These are phyloP conservation scores for Cyclina sinensis DNA, from an alignment of 1,140 invertebrate species.

Conservation along the genomic window DNA sequence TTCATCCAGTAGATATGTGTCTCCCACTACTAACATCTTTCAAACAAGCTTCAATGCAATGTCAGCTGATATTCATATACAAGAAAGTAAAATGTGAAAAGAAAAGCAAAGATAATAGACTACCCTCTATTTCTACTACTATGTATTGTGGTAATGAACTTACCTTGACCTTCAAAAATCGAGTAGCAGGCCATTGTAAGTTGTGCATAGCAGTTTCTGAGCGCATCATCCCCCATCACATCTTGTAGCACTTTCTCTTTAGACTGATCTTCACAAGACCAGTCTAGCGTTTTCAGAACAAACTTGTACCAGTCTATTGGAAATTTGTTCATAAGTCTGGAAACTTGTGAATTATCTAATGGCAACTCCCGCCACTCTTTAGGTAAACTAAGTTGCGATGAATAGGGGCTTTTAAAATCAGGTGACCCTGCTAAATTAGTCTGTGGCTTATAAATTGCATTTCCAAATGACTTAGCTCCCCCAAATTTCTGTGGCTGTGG, in stretches of 20 bases:
- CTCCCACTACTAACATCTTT: too few species aligned
- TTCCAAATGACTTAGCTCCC: conserved; percentile 50
- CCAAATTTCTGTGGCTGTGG: conserved; percentile 48
- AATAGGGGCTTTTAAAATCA: conserved; percentile 84
- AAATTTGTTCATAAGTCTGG: conserved; percentile 81
- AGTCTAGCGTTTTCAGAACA: conserved; percentile 79
- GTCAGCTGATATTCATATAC: too few species aligned
- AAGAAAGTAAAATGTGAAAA: too few species aligned
- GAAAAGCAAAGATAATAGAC: too few species aligned
- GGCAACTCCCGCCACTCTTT: conserved; percentile 84
- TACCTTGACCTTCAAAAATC: conserved; percentile 83
- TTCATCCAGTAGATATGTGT: too few species aligned
- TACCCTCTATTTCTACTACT: too few species aligned
- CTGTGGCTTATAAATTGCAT: conserved; percentile 82
- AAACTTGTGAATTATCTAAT: conserved; percentile 83
- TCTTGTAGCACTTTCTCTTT: conserved; percentile 77
- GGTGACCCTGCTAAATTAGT: conserved; percentile 84
- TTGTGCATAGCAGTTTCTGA: conserved; percentile 84
- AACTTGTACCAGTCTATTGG: conserved; percentile 85
- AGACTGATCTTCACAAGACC: conserved; percentile 74
- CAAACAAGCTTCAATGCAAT: too few species aligned
- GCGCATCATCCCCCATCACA: conserved; percentile 76
- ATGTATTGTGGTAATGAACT: conserved; percentile 14
- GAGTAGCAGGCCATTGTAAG: conserved; percentile 85
- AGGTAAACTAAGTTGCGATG: conserved; percentile 82